Base-by-base conservation (phyloP, 2,888 invertebrate genomes). In the Timema podura region DNA sequence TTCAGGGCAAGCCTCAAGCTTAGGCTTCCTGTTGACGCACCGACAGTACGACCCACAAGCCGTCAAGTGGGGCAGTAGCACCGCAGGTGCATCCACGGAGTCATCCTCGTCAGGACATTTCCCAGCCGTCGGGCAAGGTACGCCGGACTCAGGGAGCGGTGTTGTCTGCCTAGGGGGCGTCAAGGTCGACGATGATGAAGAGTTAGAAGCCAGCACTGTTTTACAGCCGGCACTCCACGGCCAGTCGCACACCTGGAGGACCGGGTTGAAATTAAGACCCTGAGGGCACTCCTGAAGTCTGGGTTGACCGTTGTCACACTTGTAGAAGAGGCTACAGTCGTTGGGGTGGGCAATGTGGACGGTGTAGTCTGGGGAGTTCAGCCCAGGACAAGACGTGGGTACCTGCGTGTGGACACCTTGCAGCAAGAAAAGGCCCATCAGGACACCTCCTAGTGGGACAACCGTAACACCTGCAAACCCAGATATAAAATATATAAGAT, bases 181-280 rank as follows among this genome's bases (percentile, higher is more conserved):
- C 30, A 3, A 30, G 30, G 30, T 30, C 30, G 30, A 30, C 30
- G 30, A 30, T 30, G 30, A 30, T 30, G 30, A 30, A 3, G 30
- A 30, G 30, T 30, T 30, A 30, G 30, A 30, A 3, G 30, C 30
- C 30, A 30, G 30, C 30, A 30, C 30, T 1, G 16, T 15, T 13
- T 66, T 48, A 49, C 70, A 70, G 48, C 48, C 61, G 16, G 66
- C 70, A 46, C 65, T 70, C 47, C 45, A 15, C 6, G 70, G 70
- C 70, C 70, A 70, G 66, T 70, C 70, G 57, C 70, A 70, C 30
- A 70, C 70, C 48, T 70, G 44, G n/a, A 70, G 57, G 15, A n/a
- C 54, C 15, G 57, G 66, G 54, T 70, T 70, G 48, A 70, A 70
- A 11, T 59, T 30, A 16, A 64, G 61, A 45, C 67, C 67, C 2